Base-by-base conservation (phyloP, 1,140 invertebrate species). In the Caerostris extrusa region DNA sequence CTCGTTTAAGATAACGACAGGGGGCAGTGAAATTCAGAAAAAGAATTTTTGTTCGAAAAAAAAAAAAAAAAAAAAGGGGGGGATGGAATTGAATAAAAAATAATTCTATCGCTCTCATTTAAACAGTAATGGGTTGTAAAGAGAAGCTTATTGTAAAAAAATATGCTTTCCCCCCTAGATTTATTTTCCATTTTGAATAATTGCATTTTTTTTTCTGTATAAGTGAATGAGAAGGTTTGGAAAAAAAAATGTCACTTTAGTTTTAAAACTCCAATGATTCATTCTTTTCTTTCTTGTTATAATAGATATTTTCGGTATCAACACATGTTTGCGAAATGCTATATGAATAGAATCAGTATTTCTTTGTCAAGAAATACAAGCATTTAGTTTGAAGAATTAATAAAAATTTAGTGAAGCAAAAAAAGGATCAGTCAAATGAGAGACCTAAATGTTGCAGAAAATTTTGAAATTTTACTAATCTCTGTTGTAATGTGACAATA, bases 171-270 rank as follows among this genome's bases (percentile, higher is more conserved):
- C 53, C 53, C 53, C 71, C 53, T 5, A 34, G 71, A 77, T 77
- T 77, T 77, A 77, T 77, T 77, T 77, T 77, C 71, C 34, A 77
- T 77, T 77, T 77, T 77, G 34, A 77, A 77, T 77, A 77, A 77
- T 77, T 77, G 71, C 19, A 12, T 77, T 77, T 34, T 34, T 77
- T 12, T 50, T 34, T 77, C 71, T 77, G 71, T 4, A 77, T 50
- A 77, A 77, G 53, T 50, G 53, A 77, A 77, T 77, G 71, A 77
- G 71, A 50, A 77, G 8, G 53, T 77, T 67, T 77, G 12, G 50
- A 77, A 77, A 77, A 34, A 0, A 34, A 34, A 77, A n/a, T n/a
- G 8, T 77, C 34, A 34, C 34, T 77, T 77, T 77, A 14, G 7
- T 67, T 71, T 8, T 77, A 77, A 77, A 77, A 50, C 19, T 8